Conservation (phyloP, 2,113 vertebrate genomes). For the Perognathus longimembris region DNA sequence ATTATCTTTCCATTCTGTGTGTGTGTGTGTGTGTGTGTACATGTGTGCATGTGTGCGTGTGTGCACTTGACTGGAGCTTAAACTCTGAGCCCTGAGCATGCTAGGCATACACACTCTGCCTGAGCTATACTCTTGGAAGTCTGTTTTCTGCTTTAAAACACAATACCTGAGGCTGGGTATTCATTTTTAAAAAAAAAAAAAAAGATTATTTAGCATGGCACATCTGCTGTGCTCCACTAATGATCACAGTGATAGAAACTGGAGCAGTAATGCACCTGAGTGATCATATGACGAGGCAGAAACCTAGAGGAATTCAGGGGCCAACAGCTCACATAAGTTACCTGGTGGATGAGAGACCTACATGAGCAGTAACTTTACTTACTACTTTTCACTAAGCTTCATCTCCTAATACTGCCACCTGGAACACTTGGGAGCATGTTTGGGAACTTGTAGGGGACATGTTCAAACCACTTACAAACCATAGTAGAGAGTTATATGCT, state of each 20-base stretch:
- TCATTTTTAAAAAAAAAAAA: not conserved
- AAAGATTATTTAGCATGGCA: not conserved
- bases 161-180: not conserved
- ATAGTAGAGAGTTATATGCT: not conserved
- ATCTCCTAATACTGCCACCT: not conserved
- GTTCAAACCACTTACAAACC: not conserved
- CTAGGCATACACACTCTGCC: too few species aligned
- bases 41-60: not conserved
- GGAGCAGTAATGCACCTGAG: not conserved
- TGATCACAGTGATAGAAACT: not conserved
- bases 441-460: not conserved
- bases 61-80: not conserved
- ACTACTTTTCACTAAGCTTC: too few species aligned
- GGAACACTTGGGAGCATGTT: not conserved
- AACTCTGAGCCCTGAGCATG: not conserved
- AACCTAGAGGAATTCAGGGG: too few species aligned
- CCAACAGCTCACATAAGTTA: not conserved
- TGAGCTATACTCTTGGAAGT: not conserved
- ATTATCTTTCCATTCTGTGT: not conserved
- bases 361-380: too few species aligned
- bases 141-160: not conserved
- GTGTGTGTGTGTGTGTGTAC: not conserved
- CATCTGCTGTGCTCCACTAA: not conserved
- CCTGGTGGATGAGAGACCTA: not conserved
- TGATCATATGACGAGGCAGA: not conserved